Evolutionary conservation across 2,888 invertebrate species (phyloP).

Genomic region (Drosophila aldrichi): DNA sequence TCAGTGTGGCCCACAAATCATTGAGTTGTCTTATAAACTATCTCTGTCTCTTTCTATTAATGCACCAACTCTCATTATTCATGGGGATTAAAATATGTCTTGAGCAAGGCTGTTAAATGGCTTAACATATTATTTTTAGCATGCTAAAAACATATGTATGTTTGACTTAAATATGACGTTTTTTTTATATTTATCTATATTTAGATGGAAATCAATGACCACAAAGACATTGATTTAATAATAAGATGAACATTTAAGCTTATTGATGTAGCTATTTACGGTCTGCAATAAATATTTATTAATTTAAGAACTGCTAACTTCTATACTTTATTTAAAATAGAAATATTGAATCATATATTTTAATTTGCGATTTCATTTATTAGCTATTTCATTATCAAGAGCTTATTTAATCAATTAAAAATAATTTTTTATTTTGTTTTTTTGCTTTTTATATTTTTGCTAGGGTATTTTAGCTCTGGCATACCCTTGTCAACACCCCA

Average conservation of each 20-base stretch:
- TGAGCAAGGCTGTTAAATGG: neutral
- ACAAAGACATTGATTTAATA: neutral
- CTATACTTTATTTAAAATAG: no score
- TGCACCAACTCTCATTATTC: constrained; percentile 32
- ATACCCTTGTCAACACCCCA: neutral
- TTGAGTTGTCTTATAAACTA: constrained; percentile 36
- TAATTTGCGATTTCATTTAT: neutral
- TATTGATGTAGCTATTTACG: no score
- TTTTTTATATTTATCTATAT: no score
- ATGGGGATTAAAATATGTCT: constrained; percentile 1
- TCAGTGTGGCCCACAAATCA: constrained; percentile 38
- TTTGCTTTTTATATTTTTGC: no score
- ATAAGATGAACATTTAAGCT: no score
- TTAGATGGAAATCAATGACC: neutral
- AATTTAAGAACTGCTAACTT: neutral
- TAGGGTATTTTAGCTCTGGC: neutral
- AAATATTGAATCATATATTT: neutral
- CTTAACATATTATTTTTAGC: neutral
- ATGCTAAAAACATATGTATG: neutral
- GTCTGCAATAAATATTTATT: neutral
- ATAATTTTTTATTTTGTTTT: no score
- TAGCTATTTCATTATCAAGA: neutral
- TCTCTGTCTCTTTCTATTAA: constrained; percentile 39
- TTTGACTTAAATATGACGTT: no score
- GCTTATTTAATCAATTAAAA: neutral